phyloP scores from a whole-genome alignment of 1,140 invertebrate species.

The Apis florea region DNA sequence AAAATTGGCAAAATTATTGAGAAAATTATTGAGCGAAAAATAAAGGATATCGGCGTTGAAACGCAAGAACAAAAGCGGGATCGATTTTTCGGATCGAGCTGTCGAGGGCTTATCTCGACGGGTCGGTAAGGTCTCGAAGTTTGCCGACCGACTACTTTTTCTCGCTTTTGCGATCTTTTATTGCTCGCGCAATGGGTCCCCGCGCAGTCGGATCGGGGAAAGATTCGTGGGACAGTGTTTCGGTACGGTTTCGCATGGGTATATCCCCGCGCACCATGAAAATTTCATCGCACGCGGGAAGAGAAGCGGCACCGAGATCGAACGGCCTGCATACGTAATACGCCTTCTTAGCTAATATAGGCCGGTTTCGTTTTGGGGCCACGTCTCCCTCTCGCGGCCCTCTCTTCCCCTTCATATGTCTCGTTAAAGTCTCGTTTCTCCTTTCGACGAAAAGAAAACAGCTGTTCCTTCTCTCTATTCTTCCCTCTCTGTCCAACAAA shows the following conservation, averaged over 20 bases:
- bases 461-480: background rate
- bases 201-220: conserved; percentile 24
- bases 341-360: conserved; percentile 72
- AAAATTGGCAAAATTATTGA: too few relatives aligned
- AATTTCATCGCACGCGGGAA: conserved; percentile 68
- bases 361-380: conserved; percentile 65
- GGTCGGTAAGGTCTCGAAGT: conserved; percentile 7
- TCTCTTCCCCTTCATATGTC: background rate
- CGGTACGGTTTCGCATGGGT: conserved; percentile 61
- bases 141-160: conserved; percentile 62
- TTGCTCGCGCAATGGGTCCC: conserved; percentile 44
- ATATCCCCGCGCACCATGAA: conserved; percentile 57
- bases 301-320: conserved; percentile 61
- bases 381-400: conserved; percentile 19
- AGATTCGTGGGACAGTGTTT: conserved; percentile 60
- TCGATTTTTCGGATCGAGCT: conserved; percentile 25
- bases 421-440: conserved; percentile 39
- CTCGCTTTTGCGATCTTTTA: conserved; percentile 58
- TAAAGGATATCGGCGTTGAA: too few relatives aligned
- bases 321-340: conserved; percentile 72
- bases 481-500: background rate
- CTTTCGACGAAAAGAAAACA: conserved; percentile 22
- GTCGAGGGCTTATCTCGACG: conserved; percentile 39
- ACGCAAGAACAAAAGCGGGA: too few relatives aligned
- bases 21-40: too few relatives aligned